Evolutionary conservation across 2,888 invertebrate genomes (phyloP), one percentile per base, ranked within the genome.

Genomic region (Lithosia quadra): DNA sequence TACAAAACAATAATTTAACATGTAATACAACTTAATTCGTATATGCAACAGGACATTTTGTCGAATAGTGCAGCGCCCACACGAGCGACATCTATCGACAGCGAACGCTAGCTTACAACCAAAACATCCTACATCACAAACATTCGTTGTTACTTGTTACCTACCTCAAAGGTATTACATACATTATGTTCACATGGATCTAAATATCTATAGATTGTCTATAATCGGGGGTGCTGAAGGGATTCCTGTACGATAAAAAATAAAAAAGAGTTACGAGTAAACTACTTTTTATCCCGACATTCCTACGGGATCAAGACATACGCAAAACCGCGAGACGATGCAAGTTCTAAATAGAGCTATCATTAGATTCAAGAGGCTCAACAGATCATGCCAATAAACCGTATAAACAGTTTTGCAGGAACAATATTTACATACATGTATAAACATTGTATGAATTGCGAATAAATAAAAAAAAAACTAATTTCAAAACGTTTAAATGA

Each of bases 1-100:
- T 63, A 63, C 4, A 63, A 67, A 67, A 33, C 0, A 49, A 67
- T 63, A 63, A 63, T 57, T 63, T 63, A 67, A 57, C 34, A 57
- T 56, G 39, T 7, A 33, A n/a, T 49, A 33, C 9, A n/a, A 39
- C 11, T 33, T 28, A 18, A 67, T 55, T 43, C 22, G 10, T 21
- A 58, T 33, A 24, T 34, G 34, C 10, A 21, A 63, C 49, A 10
- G 4, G 15, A 24, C 24, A 11, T 43, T n/a, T 49, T 36, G 1
- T 15, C 11, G 22, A 22, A 55, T 13, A 57, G 9, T n/a, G 24
- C 18, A 8, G 28, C 7, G 9, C 0, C 15, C 28, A 33, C n/a
- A 57, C 57, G 15, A 33, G 5, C 18, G 9, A 18, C 18, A n/a
- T n/a, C 8, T 57, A 18, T n/a, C 7, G 18, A 57, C 7, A 22